Base-by-base conservation (phyloP, 2,888 invertebrate genomes). In the Brachypalpus laphriformis region DNA sequence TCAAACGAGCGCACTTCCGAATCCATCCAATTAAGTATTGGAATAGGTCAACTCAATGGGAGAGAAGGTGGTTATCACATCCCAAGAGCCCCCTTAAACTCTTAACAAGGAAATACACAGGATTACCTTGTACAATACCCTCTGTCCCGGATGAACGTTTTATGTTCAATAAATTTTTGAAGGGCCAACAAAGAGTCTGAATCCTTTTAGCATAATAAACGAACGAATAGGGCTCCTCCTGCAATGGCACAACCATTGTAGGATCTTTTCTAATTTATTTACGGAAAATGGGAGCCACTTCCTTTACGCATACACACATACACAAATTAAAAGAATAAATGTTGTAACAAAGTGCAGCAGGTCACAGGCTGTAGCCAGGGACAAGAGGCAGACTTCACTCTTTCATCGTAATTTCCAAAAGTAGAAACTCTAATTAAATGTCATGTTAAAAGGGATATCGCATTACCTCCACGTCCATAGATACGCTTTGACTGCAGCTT, bases 381-480 rank as follows among this genome's bases (percentile, higher is more conserved):
- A 20, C 31, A 57, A 34, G 47, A 65, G 51, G 14, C n/a, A 47
- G 40, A 61, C 31, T 66, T 40, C 25, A 66, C 76, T 68, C 49
- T 61, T 47, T 45, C 68, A 34, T 61, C 63, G 72, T 78, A 82
- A 72, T 78, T 66, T 82, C 59, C 61, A 78, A 75, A 74, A 83
- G 78, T 74, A 70, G 83, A 57, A 83, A 83, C 80, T 83, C 83
- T 80, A 83, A 83, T 83, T 83, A 83, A 83, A 83, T 74, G 83
- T 83, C 80, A 74, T 83, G 83, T 83, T 76, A 72, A 75, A 83
- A 80, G 80, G 74, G 83, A 83, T 83, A 83, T 83, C 83, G 74
- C 74, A 83, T 83, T 83, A 83, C 83, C 78, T 78, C 68, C 28
- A 42, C 75, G 56, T 76, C 47, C 66, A 40, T 45, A 34, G 76